Evolutionary conservation across 1,140 invertebrate species (phyloP), one percentile per base, ranked within the genome.

Genomic region (Leptinotarsa texana): DNA sequence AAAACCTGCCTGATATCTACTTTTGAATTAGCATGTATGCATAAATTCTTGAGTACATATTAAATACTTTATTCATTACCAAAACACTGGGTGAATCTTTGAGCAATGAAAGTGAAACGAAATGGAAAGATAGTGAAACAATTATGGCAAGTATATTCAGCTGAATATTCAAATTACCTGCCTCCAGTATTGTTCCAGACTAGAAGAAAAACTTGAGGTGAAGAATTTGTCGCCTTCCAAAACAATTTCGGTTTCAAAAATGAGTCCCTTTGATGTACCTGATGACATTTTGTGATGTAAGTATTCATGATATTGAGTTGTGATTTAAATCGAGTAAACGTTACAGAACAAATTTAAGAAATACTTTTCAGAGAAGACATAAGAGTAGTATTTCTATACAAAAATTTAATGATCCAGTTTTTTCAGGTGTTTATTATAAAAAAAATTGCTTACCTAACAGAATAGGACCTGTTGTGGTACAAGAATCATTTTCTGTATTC

Each of bases 221-320:
- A 94, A 95, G 82, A 95, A 93, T 82, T 93, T 92, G 69, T 95
- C 94, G 80, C 92, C 94, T 51, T 93, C 92, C 24, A 91, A 86
- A 42, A 90, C 90, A 62, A 98, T 88, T 85, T 97, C 95, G 2
- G 94, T 95, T 85, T 98, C 96, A 85, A 97, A 92, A 78, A 98
- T 93, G n/a, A 95, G 84, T 22, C 96, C 97, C 83, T 93, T 94
- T 17, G 93, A 94, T 1, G 96, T 98, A 21, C 96, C 97, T 80
- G 48, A 69, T 33, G 51, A 69, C 67, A 65, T 42, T 42, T 11
- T 42, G 33, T 42, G 11, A 11, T 42, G 33, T 42, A 11, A 42
- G 2, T 11, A 42, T 42, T 42, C 33, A 11, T 62, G 74, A 2
- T 11, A 42, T 11, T 42, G 33, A 42, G 3, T 42, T 42, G 33